phyloP scores from a whole-genome alignment of 2,113 vertebrate species.

The Orcinus orca region DNA sequence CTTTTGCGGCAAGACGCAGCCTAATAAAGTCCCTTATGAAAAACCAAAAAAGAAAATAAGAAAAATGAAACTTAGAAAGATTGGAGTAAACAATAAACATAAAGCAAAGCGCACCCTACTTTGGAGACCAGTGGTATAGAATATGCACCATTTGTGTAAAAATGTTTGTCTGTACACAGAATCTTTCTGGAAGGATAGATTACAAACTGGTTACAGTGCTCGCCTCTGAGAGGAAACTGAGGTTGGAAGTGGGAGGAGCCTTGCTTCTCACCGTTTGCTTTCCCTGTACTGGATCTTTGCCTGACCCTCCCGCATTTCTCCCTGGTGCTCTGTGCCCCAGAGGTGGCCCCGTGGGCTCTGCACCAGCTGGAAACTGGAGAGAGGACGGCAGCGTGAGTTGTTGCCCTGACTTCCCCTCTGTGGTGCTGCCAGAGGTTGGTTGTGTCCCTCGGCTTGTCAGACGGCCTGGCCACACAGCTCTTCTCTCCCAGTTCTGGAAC shows the following conservation, averaged over 20 bases:
- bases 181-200: background rate
- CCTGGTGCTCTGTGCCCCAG: background rate
- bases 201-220: background rate
- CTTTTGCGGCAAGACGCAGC: background rate
- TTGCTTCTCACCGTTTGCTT: background rate
- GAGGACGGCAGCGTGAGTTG: background rate
- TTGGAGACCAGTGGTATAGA: background rate
- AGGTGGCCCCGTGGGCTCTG: accelerated
- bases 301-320: background rate
- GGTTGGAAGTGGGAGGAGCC: background rate
- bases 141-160: background rate
- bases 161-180: background rate
- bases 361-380: too few relatives aligned
- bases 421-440: background rate
- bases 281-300: background rate
- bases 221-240: background rate
- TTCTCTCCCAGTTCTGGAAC: background rate
- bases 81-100: background rate
- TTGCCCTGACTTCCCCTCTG: background rate
- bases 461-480: background rate
- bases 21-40: background rate
- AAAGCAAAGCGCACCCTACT: background rate
- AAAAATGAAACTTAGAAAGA: background rate
- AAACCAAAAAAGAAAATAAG: background rate
- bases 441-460: background rate